These are phyloP conservation scores for Stenurella melanura DNA, from an alignment of 2,888 invertebrate species.

Conservation along the genomic window DNA sequence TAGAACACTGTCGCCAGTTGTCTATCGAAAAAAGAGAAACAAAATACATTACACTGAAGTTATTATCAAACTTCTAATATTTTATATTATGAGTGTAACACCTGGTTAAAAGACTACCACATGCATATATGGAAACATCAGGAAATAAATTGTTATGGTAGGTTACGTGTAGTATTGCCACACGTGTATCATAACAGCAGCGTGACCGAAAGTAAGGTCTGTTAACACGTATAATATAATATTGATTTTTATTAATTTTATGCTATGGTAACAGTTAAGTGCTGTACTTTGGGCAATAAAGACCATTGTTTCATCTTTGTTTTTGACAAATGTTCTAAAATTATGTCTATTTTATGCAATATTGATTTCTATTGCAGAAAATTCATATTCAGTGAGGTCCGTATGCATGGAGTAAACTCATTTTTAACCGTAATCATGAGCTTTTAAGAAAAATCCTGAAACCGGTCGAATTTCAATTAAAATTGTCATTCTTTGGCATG, in stretches of 20 bases:
- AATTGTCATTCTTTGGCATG: too few relatives aligned
- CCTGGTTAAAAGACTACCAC: conserved; percentile 14
- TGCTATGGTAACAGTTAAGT: background rate
- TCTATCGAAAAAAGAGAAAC: too few relatives aligned
- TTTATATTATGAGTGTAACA: background rate
- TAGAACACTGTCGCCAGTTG: too few relatives aligned
- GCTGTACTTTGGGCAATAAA: background rate
- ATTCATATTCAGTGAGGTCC: too few relatives aligned
- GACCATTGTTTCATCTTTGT: background rate
- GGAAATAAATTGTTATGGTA: conserved; percentile 21
- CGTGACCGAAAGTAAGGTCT: background rate
- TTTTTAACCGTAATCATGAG: too few relatives aligned
- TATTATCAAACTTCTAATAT: background rate
- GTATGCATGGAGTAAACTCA: too few relatives aligned
- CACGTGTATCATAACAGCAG: background rate
- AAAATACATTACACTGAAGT: too few relatives aligned
- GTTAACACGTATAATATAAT: background rate
- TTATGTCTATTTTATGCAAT: too few relatives aligned
- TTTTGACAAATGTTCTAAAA: background rate
- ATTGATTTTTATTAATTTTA: background rate
- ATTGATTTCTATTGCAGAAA: too few relatives aligned
- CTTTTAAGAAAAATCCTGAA: too few relatives aligned
- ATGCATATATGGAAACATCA: conserved; percentile 11
- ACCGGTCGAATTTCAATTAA: too few relatives aligned
- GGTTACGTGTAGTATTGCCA: conserved; percentile 2